phyloP scores from a whole-genome alignment of 53 echinoderm and acorn worm genomes.

The Arbacia lixula region DNA sequence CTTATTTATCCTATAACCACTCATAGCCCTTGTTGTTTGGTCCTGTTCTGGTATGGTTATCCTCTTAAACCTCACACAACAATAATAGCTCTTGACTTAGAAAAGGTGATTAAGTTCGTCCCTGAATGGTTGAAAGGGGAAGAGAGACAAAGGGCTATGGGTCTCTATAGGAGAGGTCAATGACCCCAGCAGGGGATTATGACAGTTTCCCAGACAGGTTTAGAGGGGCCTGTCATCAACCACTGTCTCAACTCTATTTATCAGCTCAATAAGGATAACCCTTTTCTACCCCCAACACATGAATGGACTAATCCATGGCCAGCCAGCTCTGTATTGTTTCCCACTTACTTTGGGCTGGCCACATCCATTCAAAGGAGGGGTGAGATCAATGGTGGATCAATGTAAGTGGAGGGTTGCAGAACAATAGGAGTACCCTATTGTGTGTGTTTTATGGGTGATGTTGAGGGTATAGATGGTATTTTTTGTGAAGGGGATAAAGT shows the following conservation, averaged over 20 bases:
- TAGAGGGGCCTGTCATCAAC: background rate
- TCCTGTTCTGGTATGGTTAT: no score
- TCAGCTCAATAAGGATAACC: background rate
- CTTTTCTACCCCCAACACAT: background rate
- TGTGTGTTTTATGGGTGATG: no score
- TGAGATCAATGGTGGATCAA: slow-evolving; percentile 16
- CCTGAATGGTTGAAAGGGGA: no score
- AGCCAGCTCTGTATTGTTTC: slow-evolving; percentile 10
- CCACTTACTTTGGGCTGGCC: slow-evolving; percentile 23
- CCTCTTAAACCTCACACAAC: no score
- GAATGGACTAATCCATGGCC: slow-evolving; percentile 38
- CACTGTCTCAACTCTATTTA: background rate
- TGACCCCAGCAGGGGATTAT: slow-evolving; percentile 37
- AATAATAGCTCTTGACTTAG: no score
- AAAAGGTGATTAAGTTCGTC: no score
- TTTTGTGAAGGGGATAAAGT: no score
- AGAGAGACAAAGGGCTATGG: no score
- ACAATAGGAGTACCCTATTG: slow-evolving; percentile 8
- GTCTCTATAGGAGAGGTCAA: slow-evolving; percentile 16
- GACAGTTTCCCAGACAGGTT: background rate
- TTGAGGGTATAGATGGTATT: no score
- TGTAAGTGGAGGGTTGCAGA: background rate
- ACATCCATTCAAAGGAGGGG: slow-evolving; percentile 32
- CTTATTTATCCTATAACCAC: no score
- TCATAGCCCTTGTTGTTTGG: no score